Conservation (phyloP, 2,888 invertebrate genomes). For the Itoplectis maculator region DNA sequence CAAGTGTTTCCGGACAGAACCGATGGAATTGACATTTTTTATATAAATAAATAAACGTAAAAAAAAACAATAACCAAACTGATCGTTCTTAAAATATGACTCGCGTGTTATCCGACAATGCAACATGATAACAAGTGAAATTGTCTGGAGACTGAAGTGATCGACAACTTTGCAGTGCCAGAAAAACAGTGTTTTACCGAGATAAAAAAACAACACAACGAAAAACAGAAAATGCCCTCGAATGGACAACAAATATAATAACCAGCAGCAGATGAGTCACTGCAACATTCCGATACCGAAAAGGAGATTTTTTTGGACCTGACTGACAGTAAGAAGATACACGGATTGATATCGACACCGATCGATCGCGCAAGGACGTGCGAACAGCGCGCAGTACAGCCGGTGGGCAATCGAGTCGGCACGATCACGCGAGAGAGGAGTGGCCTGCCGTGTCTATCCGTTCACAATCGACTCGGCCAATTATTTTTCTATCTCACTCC, state of each 20-base stretch:
- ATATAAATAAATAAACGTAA: neutral
- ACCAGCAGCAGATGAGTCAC: neutral
- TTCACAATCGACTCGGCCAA: conserved; percentile 33
- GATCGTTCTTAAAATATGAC: neutral
- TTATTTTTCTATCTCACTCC: neutral
- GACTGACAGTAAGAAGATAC: conserved; percentile 30
- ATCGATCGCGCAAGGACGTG: conserved; percentile 30
- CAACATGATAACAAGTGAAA: conserved; percentile 24
- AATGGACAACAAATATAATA: neutral
- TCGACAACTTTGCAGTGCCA: conserved; percentile 6
- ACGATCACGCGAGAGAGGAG: conserved; percentile 27
- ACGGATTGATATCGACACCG: conserved; percentile 29
- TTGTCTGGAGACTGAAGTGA: conserved; percentile 45
- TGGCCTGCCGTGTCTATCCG: conserved; percentile 15
- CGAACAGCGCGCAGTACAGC: neutral
- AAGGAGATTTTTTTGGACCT: neutral
- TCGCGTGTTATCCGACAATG: neutral
- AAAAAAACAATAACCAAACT: neutral
- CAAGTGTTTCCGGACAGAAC: conserved; percentile 15
- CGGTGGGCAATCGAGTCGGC: conserved; percentile 5
- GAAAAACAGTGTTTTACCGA: neutral
- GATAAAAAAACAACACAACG: neutral
- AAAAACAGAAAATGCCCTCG: neutral
- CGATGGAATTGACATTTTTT: neutral
- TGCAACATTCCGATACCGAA: neutral